Base-by-base conservation (phyloP, 1,140 invertebrate species). In the Hermetia illucens region DNA sequence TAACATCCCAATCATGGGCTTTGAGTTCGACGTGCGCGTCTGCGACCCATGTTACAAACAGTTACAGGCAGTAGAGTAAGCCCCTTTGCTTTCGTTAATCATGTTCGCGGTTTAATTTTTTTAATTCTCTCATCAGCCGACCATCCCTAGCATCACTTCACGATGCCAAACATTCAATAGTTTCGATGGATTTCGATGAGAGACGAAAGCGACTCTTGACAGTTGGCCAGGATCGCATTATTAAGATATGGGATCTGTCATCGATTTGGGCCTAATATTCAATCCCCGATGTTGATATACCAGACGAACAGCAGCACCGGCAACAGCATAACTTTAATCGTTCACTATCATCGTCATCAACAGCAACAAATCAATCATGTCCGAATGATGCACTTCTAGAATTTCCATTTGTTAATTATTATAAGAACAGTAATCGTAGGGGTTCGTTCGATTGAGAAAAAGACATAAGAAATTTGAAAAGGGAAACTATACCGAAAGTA, bases 21-120 rank as follows among this genome's bases (percentile, higher is more conserved):
- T 93, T 67, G 95, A 99, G 66, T 94, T 93, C 69, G 85, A 89
- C 61, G 91, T 98, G 37, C 68, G 95, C 42, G 84, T 98, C 22
- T 99, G 95, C 66, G 84, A 91, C 56, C 77, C 79, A 15, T 99
- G 95, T 64, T 79, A 81, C 61, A 72, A 74, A 51, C 72, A 74
- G 42, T 70, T 95, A 19, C 79, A 85, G 49, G 79, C 85, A 49
- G 76, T 79, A 42, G 91, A 94, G 85, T 90, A 64, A 71, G 75
- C 75, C 44, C 42, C 24, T 38, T 39, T 40, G n/a, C 20, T 12
- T 38, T 27, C 12, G 22, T 15, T 24, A 5, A 37, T 25, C 16
- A 13, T 25, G 20, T 33, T 39, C 4, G n/a, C 21, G 12, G 21
- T n/a, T 6, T 32, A 39, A 34, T 34, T 29, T 39, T 12, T 41